A percentile compares a stretch with the other conserved stretches of the same genome.
phyloP scores from a whole-genome alignment of 1,140 invertebrate genomes.

The Bemisia tabaci region DNA sequence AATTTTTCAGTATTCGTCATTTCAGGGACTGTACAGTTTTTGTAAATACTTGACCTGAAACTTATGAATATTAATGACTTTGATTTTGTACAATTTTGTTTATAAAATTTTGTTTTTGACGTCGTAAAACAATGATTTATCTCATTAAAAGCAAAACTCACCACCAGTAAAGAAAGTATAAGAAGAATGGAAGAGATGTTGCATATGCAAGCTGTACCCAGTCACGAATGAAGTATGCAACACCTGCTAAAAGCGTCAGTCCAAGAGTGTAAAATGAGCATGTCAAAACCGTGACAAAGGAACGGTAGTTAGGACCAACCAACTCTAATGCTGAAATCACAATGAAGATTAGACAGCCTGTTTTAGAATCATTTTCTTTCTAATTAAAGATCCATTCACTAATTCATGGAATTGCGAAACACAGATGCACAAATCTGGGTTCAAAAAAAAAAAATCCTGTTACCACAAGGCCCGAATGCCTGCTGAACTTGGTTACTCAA shows the following conservation, averaged over 20 bases:
- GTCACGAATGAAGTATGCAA: conserved; percentile 67
- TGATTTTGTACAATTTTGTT: too few species aligned
- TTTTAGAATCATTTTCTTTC: not conserved
- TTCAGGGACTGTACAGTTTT: too few species aligned
- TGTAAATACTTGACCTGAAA: too few species aligned
- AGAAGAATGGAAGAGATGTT: conserved; percentile 67
- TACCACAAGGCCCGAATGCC: too few species aligned
- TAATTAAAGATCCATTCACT: not conserved
- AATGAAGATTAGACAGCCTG: conserved; percentile 4
- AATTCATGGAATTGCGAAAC: not conserved
- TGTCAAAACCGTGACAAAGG: conserved; percentile 79
- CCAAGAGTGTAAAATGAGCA: conserved; percentile 79
- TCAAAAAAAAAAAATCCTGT: too few species aligned
- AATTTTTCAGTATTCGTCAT: too few species aligned
- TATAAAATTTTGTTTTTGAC: too few species aligned
- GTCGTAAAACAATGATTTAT: too few species aligned
- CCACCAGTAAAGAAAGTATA: conserved; percentile 75
- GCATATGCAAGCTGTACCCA: conserved; percentile 64
- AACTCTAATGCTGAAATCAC: conserved; percentile 62
- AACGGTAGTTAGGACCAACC: conserved; percentile 77
- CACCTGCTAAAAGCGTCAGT: conserved; percentile 59
- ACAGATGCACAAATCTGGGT: too few species aligned
- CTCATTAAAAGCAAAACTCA: conserved; percentile 28
- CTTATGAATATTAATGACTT: too few species aligned
- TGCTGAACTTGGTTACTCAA: too few species aligned